These are phyloP conservation scores for Lepilemur septentrionalis DNA, from an alignment of 2,797 vertebrate species.

Conservation along the genomic window DNA sequence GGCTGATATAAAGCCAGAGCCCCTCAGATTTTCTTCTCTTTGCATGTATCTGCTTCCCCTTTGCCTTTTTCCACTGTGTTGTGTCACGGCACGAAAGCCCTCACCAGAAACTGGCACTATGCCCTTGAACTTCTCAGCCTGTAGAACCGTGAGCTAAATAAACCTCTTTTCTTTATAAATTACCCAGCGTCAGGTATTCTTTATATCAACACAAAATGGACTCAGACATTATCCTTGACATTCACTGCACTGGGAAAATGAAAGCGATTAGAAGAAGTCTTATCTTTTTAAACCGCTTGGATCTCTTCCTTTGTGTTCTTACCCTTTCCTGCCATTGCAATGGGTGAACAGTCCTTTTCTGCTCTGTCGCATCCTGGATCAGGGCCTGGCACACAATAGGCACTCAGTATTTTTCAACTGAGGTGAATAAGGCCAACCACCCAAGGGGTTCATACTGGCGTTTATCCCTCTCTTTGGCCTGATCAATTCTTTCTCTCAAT, in stretches of 20 bases:
- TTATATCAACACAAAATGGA: background rate
- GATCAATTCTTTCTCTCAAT: background rate
- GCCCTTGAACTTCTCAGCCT: background rate
- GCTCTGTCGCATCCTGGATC: background rate
- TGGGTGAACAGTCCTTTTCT: background rate
- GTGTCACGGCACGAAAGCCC: background rate
- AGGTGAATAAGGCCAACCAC: background rate
- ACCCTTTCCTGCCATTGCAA: background rate
- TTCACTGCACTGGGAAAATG: background rate
- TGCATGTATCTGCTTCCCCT: background rate
- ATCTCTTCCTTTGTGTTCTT: background rate
- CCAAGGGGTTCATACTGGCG: background rate
- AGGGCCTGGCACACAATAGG: background rate
- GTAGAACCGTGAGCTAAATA: background rate
- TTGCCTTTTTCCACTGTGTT: background rate
- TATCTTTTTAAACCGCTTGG: background rate
- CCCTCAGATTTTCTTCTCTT: background rate
- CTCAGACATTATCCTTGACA: background rate
- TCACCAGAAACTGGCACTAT: background rate
- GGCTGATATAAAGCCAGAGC: background rate
- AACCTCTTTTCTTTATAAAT: background rate
- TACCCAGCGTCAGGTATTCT: background rate
- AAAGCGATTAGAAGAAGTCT: background rate
- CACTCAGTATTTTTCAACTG: background rate
- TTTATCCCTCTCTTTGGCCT: background rate